Base-by-base conservation (phyloP, 2,888 invertebrate genomes). In the Agrotis ipsilon region DNA sequence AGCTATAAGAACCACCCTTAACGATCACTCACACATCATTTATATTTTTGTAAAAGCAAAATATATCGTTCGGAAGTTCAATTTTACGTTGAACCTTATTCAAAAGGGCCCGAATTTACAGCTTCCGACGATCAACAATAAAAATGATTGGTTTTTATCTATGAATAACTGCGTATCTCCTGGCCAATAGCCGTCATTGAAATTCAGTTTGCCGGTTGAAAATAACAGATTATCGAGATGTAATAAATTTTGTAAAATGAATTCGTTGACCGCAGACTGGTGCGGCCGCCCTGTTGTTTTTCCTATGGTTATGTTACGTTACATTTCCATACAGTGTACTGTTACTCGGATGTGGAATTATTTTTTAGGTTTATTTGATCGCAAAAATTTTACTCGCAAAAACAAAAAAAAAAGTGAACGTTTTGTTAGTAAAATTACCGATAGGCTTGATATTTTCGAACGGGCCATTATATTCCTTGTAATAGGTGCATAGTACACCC, bases 161-260 rank as follows among this genome's bases (percentile, higher is more conserved):
- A 83, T 78, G 75, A 82, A 70, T 76, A 75, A 81, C 72, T 69
- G 65, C 54, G 72, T 63, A 75, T 77, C 76, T 72, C 73, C 57
- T 55, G 46, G 58, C 63, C 80, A 82, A 82, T 82, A 78, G 62
- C 67, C 62, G 63, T 86, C 85, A 86, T 79, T 86, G 83, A 88
- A 89, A 89, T 87, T 86, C 86, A 87, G 84, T 83, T 77, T 72
- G 78, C 61, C 72, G 80, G 82, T 86, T 84, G 85, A 85, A 90
- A 91, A 91, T 87, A 91, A 87, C 88, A 89, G 89, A 91, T 92
- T 92, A 93, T 90, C 86, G 88, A 89, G 90, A 91, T 89, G 90
- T 91, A 91, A 93, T 92, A 90, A 91, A 91, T 91, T 89, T 89
- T 85, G 85, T 87, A 86, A 93, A 94, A 93, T 93, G 90, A 92